Conservation (phyloP, 2,888 invertebrate genomes). For the Trissolcus brochymenae region DNA sequence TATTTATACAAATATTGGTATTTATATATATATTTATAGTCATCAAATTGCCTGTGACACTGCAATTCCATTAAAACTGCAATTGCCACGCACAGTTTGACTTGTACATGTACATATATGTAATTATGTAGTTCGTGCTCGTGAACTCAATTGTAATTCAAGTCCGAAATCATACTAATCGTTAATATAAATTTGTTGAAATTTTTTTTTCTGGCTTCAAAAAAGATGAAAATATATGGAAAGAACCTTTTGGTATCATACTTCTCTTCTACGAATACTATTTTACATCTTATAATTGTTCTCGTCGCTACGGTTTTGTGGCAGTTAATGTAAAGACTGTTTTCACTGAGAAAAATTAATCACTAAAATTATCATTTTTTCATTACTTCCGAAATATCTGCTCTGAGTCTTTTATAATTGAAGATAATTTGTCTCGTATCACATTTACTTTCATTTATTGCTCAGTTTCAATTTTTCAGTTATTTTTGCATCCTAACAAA, state of each 20-base stretch:
- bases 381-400: too few species aligned
- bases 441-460: background rate
- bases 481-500: too few species aligned
- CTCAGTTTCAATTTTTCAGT: too few species aligned
- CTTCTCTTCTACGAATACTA: constrained; percentile 14
- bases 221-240: constrained; percentile 13
- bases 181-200: constrained; percentile 23
- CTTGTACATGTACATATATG: constrained; percentile 15
- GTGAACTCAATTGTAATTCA: constrained; percentile 18
- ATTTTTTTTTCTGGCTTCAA: constrained; percentile 6
- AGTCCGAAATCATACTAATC: constrained; percentile 18
- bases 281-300: constrained; percentile 20
- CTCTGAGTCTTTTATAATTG: background rate
- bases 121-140: constrained; percentile 38
- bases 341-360: background rate
- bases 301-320: constrained; percentile 28
- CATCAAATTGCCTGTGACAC: too few species aligned
- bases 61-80: too few species aligned
- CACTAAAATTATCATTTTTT: background rate
- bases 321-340: constrained; percentile 22
- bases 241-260: constrained; percentile 1
- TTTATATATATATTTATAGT: constrained; percentile 21
- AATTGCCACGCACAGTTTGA: background rate
- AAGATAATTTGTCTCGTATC: background rate
- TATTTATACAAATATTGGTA: constrained; percentile 19